phyloP scores from a whole-genome alignment of 2,888 invertebrate genomes.

The Cordylochernes scorpioides region DNA sequence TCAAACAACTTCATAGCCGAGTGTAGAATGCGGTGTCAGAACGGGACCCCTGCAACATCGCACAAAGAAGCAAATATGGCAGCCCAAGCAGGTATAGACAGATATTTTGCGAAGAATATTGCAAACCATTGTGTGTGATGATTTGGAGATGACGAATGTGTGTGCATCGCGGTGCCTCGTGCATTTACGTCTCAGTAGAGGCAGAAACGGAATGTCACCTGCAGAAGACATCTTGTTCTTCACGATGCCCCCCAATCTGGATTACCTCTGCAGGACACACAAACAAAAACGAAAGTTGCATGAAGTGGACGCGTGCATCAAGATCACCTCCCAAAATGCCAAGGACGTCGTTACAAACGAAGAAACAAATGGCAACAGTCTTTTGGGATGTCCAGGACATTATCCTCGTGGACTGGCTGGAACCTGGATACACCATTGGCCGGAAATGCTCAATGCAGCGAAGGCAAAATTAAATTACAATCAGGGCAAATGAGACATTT shows the following conservation, averaged over 20 bases:
- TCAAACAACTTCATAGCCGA: not conserved
- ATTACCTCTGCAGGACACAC: not conserved
- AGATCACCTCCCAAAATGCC: constrained; percentile 1
- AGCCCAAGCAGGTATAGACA: not conserved
- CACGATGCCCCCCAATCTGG: not conserved
- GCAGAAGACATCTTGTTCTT: not conserved
- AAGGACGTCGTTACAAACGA: constrained; percentile 1
- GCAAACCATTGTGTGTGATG: too few species aligned
- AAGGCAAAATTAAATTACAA: too few species aligned
- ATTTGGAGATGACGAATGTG: not conserved
- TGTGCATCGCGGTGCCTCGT: not conserved
- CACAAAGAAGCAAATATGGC: constrained; percentile 1
- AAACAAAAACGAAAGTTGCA: not conserved
- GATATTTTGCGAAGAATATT: not conserved
- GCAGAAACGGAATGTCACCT: not conserved
- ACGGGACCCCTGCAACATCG: not conserved
- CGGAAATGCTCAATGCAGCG: too few species aligned
- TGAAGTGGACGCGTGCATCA: constrained; percentile 1
- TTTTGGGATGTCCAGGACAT: constrained; percentile 1
- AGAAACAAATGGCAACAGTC: constrained; percentile 2
- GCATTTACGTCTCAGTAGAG: constrained; percentile 1
- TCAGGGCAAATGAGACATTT: too few species aligned
- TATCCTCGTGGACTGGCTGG: constrained; percentile 1
- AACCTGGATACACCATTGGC: constrained; percentile 1
- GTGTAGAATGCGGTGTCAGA: not conserved